Conservation (phyloP, 1,140 invertebrate genomes). For the Drosophila melanogaster region DNA sequence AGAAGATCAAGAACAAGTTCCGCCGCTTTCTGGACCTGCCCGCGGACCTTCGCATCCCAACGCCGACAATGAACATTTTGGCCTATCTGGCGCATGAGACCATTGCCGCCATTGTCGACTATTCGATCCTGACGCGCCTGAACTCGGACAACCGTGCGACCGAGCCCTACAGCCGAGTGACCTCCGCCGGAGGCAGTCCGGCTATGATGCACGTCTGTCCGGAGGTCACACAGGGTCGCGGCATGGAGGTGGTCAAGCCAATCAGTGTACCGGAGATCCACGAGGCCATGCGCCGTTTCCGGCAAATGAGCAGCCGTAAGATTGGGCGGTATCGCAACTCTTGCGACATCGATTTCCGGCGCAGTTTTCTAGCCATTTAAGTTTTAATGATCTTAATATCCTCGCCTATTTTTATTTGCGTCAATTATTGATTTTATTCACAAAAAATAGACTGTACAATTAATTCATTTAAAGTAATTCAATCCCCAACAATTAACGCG, state of each 20-base stretch:
- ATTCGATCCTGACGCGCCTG: slow-evolving; percentile 76
- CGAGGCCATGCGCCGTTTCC: slow-evolving; percentile 79
- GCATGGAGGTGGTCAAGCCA: slow-evolving; percentile 80
- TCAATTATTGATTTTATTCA: too few species aligned
- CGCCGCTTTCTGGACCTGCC: slow-evolving; percentile 74
- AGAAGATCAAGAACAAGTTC: slow-evolving; percentile 83
- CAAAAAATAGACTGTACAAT: background rate
- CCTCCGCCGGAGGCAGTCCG: slow-evolving; percentile 76
- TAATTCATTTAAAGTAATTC: background rate
- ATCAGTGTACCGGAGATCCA: slow-evolving; percentile 83
- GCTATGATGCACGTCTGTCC: slow-evolving; percentile 83
- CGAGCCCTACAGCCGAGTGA: slow-evolving; percentile 80
- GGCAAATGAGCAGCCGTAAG: slow-evolving; percentile 74
- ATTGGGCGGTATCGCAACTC: slow-evolving; percentile 79
- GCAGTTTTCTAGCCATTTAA: slow-evolving; percentile 82
- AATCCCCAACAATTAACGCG: background rate
- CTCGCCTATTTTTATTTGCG: too few species aligned
- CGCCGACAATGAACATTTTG: slow-evolving; percentile 79
- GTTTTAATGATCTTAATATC: too few species aligned
- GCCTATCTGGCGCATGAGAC: slow-evolving; percentile 83
- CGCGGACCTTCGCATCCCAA: slow-evolving; percentile 73
- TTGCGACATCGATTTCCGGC: slow-evolving; percentile 71
- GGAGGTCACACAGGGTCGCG: slow-evolving; percentile 82
- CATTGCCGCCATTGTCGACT: slow-evolving; percentile 82
- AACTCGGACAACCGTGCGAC: slow-evolving; percentile 76